phyloP scores from a whole-genome alignment of 2,888 invertebrate genomes.

The Thereva unica region DNA sequence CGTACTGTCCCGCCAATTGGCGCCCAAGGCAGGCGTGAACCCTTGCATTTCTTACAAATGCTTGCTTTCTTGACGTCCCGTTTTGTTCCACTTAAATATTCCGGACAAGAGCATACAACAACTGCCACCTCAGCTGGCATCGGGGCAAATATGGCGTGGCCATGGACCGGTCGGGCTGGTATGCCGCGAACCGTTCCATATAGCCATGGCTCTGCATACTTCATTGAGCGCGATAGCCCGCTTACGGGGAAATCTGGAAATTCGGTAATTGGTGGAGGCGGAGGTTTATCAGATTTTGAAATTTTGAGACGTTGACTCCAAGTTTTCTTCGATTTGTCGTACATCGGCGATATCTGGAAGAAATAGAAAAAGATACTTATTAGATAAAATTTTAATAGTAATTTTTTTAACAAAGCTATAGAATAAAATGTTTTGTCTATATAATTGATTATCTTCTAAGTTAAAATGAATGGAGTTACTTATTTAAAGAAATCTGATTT shows the following conservation, averaged over 20 bases:
- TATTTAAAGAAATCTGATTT: no score
- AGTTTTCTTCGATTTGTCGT: conserved; percentile 64
- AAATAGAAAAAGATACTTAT: conserved; percentile 9
- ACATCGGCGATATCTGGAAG: conserved; percentile 52
- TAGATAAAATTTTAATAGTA: neutral
- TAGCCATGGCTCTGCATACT: conserved; percentile 83
- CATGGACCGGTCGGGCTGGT: conserved; percentile 58
- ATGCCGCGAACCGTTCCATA: conserved; percentile 74
- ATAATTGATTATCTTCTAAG: no score
- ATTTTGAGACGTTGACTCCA: conserved; percentile 74
- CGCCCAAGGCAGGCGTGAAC: conserved; percentile 74
- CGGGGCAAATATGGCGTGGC: conserved; percentile 58
- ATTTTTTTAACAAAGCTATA: neutral
- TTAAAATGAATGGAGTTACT: no score
- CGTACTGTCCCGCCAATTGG: conserved; percentile 72
- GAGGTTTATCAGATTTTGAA: conserved; percentile 60
- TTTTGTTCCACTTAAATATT: conserved; percentile 78
- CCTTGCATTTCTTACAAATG: conserved; percentile 83
- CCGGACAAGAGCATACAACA: conserved; percentile 79
- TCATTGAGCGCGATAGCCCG: conserved; percentile 77
- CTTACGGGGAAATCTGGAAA: conserved; percentile 60
- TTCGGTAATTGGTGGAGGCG: conserved; percentile 52
- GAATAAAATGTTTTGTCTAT: neutral
- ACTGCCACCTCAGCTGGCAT: conserved; percentile 63
- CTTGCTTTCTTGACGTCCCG: conserved; percentile 73